phyloP scores from a whole-genome alignment of 2,888 invertebrate genomes.

The Priocnemis perturbator region DNA sequence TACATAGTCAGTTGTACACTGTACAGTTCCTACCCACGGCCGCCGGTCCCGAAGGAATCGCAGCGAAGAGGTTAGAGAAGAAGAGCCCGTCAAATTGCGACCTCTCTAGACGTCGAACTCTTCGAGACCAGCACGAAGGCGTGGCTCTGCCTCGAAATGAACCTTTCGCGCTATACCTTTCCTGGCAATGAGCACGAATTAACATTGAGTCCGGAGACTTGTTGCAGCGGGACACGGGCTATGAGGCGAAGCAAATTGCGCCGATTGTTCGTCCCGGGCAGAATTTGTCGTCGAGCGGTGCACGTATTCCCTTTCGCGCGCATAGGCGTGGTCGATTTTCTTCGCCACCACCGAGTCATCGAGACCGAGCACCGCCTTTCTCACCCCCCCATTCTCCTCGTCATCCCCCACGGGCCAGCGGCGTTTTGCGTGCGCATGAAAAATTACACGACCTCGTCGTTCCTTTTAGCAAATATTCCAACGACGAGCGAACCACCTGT shows the following conservation, averaged over 20 bases:
- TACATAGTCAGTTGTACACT: too few species aligned
- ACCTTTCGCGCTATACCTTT: neutral
- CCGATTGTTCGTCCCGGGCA: constrained; percentile 22
- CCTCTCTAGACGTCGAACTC: neutral
- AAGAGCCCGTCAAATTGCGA: too few species aligned
- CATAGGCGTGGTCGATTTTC: constrained; percentile 3
- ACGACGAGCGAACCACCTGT: constrained; percentile 48
- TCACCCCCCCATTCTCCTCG: neutral
- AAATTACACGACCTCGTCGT: constrained; percentile 32
- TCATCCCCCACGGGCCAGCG: constrained; percentile 23
- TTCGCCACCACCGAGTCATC: neutral
- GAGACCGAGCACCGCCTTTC: neutral
- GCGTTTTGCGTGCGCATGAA: constrained; percentile 33
- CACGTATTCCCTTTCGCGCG: neutral
- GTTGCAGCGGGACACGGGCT: neutral
- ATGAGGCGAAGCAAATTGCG: constrained; percentile 21
- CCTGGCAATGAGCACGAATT: constrained; percentile 1
- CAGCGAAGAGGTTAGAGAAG: too few species aligned
- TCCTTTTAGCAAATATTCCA: constrained; percentile 25
- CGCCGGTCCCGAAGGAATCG: too few species aligned
- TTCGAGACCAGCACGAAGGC: neutral
- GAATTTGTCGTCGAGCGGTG: constrained; percentile 29
- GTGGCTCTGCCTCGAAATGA: constrained; percentile 10
- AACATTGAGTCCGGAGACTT: constrained; percentile 11
- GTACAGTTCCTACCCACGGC: neutral